Conservation (phyloP, 2,113 vertebrate genomes). For the Colius striatus region DNA sequence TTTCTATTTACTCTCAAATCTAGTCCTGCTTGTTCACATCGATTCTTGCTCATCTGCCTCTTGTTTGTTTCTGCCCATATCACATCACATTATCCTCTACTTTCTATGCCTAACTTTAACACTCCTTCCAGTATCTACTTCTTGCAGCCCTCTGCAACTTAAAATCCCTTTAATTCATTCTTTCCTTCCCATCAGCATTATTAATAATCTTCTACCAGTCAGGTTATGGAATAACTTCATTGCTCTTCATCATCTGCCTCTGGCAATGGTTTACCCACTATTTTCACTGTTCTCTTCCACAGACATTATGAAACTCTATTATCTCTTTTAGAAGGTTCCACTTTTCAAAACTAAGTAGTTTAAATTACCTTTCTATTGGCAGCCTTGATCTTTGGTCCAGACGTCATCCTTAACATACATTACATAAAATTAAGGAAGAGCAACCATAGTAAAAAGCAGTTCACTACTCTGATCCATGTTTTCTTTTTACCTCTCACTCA, state of each 20-base stretch:
- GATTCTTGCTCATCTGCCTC: slow-evolving; percentile 16
- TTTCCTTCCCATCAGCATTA: neutral
- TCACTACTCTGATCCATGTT: neutral
- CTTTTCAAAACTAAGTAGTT: slow-evolving; percentile 7
- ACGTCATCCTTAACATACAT: neutral
- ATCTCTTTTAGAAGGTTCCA: neutral
- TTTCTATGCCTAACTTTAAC: neutral
- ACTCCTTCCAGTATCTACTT: neutral
- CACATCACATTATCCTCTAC: slow-evolving; percentile 14
- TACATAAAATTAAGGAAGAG: slow-evolving; percentile 34
- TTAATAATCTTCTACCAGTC: neutral
- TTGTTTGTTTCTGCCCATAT: slow-evolving; percentile 10
- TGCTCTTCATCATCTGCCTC: neutral
- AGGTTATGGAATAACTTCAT: neutral
- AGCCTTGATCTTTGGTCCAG: neutral
- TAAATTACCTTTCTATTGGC: neutral
- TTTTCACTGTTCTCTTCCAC: neutral
- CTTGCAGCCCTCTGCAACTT: neutral
- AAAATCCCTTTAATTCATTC: neutral
- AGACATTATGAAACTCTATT: neutral
- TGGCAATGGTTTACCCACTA: neutral
- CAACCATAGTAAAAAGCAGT: neutral
- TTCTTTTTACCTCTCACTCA: neutral
- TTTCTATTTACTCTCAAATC: slow-evolving; percentile 31
- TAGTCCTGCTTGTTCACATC: slow-evolving; percentile 22